phyloP scores from a whole-genome alignment of 1,140 invertebrate genomes.

The Pseudomyrmex gracilis region DNA sequence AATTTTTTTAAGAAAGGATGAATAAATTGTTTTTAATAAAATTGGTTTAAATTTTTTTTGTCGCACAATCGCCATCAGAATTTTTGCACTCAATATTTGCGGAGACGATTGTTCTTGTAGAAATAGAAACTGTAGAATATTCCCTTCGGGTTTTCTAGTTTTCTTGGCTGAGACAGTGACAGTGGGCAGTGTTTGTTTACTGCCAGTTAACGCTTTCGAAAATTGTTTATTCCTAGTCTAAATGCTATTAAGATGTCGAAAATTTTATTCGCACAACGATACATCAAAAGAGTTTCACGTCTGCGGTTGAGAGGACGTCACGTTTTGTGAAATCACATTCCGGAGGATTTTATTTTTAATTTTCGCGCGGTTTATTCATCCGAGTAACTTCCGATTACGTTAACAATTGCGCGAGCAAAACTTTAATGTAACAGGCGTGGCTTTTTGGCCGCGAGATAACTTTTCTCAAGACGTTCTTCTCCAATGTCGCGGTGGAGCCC shows the following conservation, averaged over 20 bases:
- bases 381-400: not conserved
- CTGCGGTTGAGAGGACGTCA: not conserved
- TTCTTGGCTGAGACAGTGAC: not conserved
- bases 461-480: not conserved
- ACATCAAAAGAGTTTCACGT: not conserved
- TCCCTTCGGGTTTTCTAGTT: not conserved
- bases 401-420: not conserved
- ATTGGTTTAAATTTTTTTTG: no score
- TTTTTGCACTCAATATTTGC: no score
- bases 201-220: not conserved
- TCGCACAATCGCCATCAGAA: no score
- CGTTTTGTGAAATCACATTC: not conserved
- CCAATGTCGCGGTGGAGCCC: not conserved
- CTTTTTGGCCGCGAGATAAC: not conserved
- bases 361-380: not conserved
- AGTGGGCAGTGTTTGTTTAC: constrained; percentile 18
- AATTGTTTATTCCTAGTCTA: not conserved
- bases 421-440: not conserved
- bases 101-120: no score
- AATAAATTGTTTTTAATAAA: no score
- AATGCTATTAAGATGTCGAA: not conserved
- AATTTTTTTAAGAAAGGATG: no score
- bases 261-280: constrained; percentile 15
- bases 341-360: constrained; percentile 5
- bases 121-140: not conserved